These are phyloP conservation scores for Neomorphus geoffroyi DNA, from an alignment of 2,797 vertebrate species.

Conservation along the genomic window DNA sequence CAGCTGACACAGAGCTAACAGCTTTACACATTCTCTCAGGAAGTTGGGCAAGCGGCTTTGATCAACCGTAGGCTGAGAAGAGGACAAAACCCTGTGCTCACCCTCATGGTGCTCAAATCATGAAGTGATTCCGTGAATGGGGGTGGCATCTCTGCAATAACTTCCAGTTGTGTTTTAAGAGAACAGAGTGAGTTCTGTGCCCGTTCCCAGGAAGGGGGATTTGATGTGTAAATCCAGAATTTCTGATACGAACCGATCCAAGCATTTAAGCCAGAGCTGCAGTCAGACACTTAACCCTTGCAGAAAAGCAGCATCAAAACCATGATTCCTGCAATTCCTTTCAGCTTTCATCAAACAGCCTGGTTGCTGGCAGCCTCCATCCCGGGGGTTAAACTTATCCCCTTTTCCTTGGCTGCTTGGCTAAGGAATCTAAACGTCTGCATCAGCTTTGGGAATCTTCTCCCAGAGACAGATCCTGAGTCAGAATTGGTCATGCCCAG, in stretches of 20 bases:
- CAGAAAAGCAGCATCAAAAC: neutral
- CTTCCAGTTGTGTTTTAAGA: neutral
- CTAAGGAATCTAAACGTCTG: neutral
- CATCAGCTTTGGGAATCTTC: neutral
- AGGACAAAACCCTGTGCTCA: neutral
- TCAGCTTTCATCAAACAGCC: neutral
- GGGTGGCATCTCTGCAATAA: neutral
- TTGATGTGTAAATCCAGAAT: neutral
- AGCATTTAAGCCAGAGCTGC: neutral
- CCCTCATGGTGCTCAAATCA: rapidly evolving
- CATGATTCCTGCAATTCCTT: neutral
- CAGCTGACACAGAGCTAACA: neutral
- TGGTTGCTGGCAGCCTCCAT: neutral
- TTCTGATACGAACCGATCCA: neutral
- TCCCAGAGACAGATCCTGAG: neutral
- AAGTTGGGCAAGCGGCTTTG: neutral
- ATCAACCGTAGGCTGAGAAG: neutral
- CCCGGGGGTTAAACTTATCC: rapidly evolving
- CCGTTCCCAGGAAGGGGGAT: neutral
- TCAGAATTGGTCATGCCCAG: rapidly evolving
- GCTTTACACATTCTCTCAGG: neutral
- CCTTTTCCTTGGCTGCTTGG: neutral
- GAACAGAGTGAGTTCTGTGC: neutral
- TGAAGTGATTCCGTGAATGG: neutral
- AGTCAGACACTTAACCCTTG: neutral